Conservation (phyloP, 2,888 invertebrate genomes). For the Dusona sp. region DNA sequence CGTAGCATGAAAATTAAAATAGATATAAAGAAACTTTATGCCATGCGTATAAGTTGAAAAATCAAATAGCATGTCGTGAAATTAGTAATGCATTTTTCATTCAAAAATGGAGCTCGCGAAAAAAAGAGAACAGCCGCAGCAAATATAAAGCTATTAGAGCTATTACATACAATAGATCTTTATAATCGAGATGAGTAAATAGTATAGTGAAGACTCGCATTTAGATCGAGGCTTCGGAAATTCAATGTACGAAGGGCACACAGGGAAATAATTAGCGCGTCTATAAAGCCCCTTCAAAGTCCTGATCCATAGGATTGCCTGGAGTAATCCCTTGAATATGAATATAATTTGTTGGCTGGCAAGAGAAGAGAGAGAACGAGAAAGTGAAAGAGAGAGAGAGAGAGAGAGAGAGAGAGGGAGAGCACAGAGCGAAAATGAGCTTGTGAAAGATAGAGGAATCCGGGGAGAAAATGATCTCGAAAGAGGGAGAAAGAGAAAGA, state of each 20-base stretch:
- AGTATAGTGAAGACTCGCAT: neutral
- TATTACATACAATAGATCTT: neutral
- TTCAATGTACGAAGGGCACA: conserved; percentile 80
- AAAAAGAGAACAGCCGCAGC: neutral
- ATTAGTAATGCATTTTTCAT: conserved; percentile 45
- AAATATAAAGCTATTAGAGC: conserved; percentile 16
- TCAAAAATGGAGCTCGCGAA: neutral
- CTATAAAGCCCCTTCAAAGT: conserved; percentile 80
- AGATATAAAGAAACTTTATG: neutral
- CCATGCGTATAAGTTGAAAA: neutral
- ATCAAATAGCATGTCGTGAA: conserved; percentile 29
- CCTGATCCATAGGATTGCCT: conserved; percentile 81
- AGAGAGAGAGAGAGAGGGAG: conserved; percentile 51
- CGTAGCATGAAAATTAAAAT: neutral
- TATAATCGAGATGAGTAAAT: conserved; percentile 7
- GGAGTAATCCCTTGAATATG: conserved; percentile 82
- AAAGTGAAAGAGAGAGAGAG: conserved; percentile 44
- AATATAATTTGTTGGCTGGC: conserved; percentile 82
- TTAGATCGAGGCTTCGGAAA: conserved; percentile 71
- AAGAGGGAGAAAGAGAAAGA: neutral
- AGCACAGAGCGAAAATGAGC: conserved; percentile 30
- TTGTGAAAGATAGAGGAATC: conserved; percentile 12
- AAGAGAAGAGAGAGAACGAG: conserved; percentile 51
- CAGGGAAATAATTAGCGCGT: conserved; percentile 82
- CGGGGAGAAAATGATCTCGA: conserved; percentile 16